phyloP scores from a whole-genome alignment of 2,797 vertebrate genomes.

The Phrynocephalus forsythii region DNA sequence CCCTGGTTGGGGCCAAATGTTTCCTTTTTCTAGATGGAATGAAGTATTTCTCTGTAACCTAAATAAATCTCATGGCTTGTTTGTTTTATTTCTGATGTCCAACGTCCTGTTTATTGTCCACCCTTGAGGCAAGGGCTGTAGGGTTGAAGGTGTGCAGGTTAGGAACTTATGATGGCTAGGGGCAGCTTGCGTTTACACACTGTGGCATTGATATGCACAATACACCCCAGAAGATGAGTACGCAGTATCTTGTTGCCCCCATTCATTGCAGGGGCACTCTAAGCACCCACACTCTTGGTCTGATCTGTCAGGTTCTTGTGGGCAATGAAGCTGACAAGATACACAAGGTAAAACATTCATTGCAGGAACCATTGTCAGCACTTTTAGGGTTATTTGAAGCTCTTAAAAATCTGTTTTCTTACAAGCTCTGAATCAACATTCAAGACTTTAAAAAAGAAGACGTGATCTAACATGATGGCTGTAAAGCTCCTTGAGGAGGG shows the following conservation, averaged over 20 bases:
- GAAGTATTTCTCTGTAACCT: too few species aligned
- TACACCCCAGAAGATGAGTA: background rate
- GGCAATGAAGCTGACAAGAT: too few species aligned
- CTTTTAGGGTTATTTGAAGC: background rate
- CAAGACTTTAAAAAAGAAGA: background rate
- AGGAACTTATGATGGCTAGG: background rate
- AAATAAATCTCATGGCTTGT: too few species aligned
- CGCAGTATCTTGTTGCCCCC: background rate
- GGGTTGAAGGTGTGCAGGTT: too few species aligned
- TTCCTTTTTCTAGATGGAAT: too few species aligned
- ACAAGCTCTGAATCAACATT: conserved; percentile 1
- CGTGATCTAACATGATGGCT: conserved; percentile 14
- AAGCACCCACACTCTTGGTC: too few species aligned
- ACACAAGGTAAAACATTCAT: background rate
- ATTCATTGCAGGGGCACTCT: background rate
- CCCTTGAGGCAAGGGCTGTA: background rate
- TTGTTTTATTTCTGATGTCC: background rate
- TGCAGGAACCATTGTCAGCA: background rate
- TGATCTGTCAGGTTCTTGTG: background rate
- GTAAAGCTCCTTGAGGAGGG: background rate
- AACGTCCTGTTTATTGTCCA: background rate
- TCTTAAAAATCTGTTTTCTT: background rate
- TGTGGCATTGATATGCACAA: too few species aligned
- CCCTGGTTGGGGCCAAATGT: too few species aligned
- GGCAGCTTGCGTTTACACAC: background rate